phyloP scores from a whole-genome alignment of 2,888 invertebrate species.

The Notodonta ziczac region DNA sequence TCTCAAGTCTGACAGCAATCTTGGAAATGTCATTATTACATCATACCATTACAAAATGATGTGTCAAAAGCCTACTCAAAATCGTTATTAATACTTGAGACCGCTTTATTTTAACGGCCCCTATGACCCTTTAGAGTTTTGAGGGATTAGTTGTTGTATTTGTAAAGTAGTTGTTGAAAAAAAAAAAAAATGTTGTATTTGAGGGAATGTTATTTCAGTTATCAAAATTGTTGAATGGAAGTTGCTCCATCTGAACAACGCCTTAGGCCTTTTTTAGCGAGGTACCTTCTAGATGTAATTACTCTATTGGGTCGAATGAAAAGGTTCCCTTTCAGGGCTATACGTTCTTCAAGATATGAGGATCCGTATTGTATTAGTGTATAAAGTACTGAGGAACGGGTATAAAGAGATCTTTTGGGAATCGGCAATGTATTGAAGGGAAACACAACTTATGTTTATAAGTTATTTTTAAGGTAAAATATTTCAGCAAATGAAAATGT shows the following conservation, averaged over 20 bases:
- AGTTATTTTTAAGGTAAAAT: no score
- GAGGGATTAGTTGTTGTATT: no score
- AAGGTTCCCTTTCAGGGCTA: slow-evolving; percentile 45
- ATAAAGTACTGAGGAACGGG: background rate
- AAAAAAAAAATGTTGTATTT: no score
- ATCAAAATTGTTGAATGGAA: background rate
- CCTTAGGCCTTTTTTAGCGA: slow-evolving; percentile 40
- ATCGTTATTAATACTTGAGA: no score
- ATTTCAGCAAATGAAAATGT: no score
- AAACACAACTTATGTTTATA: background rate
- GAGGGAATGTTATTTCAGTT: background rate
- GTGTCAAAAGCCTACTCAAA: no score
- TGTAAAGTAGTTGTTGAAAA: no score
- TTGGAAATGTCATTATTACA: no score
- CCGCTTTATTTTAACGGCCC: no score
- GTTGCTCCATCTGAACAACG: background rate
- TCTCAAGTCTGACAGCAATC: no score
- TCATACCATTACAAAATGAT: no score
- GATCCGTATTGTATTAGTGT: background rate
- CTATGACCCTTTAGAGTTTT: no score
- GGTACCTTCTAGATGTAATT: slow-evolving; percentile 61
- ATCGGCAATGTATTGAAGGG: background rate
- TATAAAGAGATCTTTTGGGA: background rate
- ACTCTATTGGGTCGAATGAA: slow-evolving; percentile 63
- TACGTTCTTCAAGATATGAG: slow-evolving; percentile 5